A percentile compares a stretch with the other conserved stretches of the same genome.
Conservation (phyloP, 2,888 invertebrate species). For the Blera fallax region DNA sequence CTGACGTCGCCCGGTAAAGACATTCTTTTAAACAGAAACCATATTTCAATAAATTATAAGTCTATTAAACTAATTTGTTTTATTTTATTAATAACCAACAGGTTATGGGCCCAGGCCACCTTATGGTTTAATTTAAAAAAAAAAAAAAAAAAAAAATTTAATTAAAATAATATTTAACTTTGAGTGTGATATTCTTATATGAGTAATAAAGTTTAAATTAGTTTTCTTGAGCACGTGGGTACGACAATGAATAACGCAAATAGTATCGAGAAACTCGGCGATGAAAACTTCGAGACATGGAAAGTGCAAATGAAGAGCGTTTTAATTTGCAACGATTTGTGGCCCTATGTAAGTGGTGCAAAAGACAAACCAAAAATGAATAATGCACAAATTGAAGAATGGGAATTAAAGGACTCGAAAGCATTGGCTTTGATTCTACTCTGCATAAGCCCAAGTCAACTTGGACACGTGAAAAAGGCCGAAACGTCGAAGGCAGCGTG, state of each 20-base stretch:
- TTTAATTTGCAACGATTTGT: conserved; percentile 33
- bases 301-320: conserved; percentile 31
- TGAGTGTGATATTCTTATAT: background rate
- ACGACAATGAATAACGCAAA: background rate
- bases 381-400: background rate
- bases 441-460: conserved; percentile 17
- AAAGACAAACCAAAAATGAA: background rate
- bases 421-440: conserved; percentile 37
- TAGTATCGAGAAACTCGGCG: conserved; percentile 9
- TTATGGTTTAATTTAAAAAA: background rate
- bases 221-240: background rate
- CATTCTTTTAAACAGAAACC: too few relatives aligned
- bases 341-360: conserved; percentile 21
- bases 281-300: conserved; percentile 40
- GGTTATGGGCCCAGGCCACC: conserved; percentile 1
- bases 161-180: background rate
- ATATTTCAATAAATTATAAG: too few relatives aligned
- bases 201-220: background rate
- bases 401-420: conserved; percentile 29
- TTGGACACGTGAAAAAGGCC: conserved; percentile 30
- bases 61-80: background rate
- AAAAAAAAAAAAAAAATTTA: too few relatives aligned
- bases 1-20: too few relatives aligned
- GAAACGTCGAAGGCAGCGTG: conserved; percentile 21
- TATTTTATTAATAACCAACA: background rate